phyloP scores from a whole-genome alignment of 2,797 vertebrate species.

The Pantherophis vulpinus region DNA sequence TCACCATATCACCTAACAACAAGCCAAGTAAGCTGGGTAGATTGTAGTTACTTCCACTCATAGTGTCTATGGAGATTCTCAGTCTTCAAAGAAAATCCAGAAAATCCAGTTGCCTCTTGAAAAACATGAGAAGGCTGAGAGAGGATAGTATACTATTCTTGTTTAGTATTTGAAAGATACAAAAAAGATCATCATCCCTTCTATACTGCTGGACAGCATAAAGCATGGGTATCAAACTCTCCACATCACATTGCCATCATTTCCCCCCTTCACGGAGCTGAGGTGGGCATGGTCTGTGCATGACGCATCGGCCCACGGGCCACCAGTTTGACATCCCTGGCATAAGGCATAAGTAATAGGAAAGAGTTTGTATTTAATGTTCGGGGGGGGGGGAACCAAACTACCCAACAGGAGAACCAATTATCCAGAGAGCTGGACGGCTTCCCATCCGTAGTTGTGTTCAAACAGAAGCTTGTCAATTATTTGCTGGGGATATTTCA shows the following conservation, averaged over 20 bases:
- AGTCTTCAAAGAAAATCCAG: no score
- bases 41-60: not conserved
- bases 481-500: not conserved
- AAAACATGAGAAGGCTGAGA: not conserved
- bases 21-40: conserved; percentile 82
- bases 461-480: not conserved
- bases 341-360: not conserved
- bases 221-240: not conserved
- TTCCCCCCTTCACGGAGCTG: no score
- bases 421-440: not conserved
- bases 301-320: no score
- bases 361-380: not conserved
- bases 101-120: no score
- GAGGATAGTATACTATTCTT: not conserved
- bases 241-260: no score
- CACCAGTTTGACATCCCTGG: no score
- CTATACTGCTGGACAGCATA: not conserved
- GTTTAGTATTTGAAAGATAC: not conserved
- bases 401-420: not conserved
- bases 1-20: conserved; percentile 95
- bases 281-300: no score
- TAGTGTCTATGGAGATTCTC: no score
- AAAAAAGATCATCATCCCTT: not conserved
- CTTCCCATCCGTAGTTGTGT: not conserved
- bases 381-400: not conserved